Evolutionary conservation across 30 jellyfish, hydroid and myxozoan genomes (phyloP), one percentile per base, ranked within the genome.

Genomic region (Hydractinia symbiolongicarpus): DNA sequence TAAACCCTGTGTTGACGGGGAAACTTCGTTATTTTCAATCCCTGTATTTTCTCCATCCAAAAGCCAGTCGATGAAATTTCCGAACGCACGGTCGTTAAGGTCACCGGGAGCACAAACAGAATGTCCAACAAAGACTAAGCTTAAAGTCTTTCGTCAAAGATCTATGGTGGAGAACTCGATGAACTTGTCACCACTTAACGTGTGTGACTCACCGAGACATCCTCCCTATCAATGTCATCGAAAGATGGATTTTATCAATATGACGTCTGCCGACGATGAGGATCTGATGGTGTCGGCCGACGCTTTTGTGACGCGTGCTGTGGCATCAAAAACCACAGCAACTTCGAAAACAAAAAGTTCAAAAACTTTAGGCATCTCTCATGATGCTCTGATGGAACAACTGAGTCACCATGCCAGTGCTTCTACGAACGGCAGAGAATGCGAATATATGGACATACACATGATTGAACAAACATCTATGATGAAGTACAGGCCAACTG

Each of bases 371-470:
- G 52, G 52, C 9, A n/a, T 64, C 19, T 64, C 74, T 13, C 74
- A 64, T 64, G 16, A 51, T 51, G 74, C 19, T 6, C 16, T 64
- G 16, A 64, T 64, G 74, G 74, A 64, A n/a, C 74, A 64, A 64
- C 52, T 64, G 7, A 44, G 19, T 7, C 19, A 44, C 69, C 69
- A 58, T 64, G 19, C 4, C 74, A 64, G 16, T 64, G 19, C 40
- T 64, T 44, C 19, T 64, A 51, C 19, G 44, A 30, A 30, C 44
- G 44, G 44, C 44, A 30, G 44, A 30, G 44, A 30, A 30, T 30
- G 44, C 44, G 44, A 30, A 30, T 30, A 30, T 30, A 30, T 30
- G 44, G 44, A 30, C 44, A 30, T 30, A 30, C 44, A 30, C 44
- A 30, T 30, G 44, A 30, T 30, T 30, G 44, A 30, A 30, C 44